A percentile compares a stretch with the other conserved stretches of the same genome.
Evolutionary conservation across 2,113 vertebrate genomes (phyloP).

Genomic region (Lophius piscatorius): DNA sequence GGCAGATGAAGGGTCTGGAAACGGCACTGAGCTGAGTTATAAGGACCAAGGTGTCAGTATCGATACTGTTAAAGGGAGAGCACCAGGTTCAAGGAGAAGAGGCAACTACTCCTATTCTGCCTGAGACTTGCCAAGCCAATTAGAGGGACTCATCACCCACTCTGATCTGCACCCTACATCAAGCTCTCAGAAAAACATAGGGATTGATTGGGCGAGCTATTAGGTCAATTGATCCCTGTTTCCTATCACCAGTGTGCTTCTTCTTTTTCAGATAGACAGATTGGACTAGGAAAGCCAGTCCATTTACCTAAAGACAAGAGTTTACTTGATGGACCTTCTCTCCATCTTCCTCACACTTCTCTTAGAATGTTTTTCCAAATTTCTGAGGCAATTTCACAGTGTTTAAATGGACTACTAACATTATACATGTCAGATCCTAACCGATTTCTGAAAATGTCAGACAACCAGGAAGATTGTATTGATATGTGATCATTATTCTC

Average conservation of each 20-base stretch:
- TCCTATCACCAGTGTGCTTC: conserved; percentile 61
- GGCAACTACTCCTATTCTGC: conserved; percentile 40
- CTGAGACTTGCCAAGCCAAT: conserved; percentile 56
- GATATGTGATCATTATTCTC: conserved; percentile 56
- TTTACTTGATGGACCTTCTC: conserved; percentile 30
- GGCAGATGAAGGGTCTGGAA: conserved; percentile 46
- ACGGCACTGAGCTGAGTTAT: conserved; percentile 65
- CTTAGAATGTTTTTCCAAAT: neutral
- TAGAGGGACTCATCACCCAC: conserved; percentile 52
- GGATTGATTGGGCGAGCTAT: conserved; percentile 71
- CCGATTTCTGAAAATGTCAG: conserved; percentile 46
- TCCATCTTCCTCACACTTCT: conserved; percentile 9
- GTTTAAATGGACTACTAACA: conserved; percentile 25
- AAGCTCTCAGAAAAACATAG: conserved; percentile 67
- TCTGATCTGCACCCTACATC: conserved; percentile 21
- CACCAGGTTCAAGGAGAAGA: conserved; percentile 50
- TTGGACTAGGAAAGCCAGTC: conserved; percentile 48
- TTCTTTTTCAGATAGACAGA: conserved; percentile 57
- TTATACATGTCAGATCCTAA: conserved; percentile 39
- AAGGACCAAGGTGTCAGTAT: conserved; percentile 71
- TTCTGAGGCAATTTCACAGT: conserved; percentile 14
- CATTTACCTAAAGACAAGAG: conserved; percentile 49
- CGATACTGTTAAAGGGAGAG: conserved; percentile 43
- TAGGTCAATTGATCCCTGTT: conserved; percentile 71
- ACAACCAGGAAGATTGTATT: conserved; percentile 48